Percentiles rank a stretch among this genome's conserved stretches.
phyloP scores from a whole-genome alignment of 2,113 vertebrate species.

The Oryzias curvinotus region DNA sequence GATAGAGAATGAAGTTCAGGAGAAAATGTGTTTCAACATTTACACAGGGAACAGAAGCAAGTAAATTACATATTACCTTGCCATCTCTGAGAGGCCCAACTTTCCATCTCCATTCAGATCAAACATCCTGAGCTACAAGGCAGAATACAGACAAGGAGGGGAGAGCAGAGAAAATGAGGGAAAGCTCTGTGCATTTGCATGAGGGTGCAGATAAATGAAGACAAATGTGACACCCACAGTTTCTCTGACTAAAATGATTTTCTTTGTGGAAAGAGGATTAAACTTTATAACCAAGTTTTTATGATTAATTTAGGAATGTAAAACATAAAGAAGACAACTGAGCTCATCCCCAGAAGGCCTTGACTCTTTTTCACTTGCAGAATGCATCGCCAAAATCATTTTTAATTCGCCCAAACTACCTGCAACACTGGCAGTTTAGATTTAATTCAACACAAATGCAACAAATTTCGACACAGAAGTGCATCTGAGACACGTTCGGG shows the following conservation, averaged over 20 bases:
- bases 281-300: too few relatives aligned
- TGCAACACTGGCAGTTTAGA: too few relatives aligned
- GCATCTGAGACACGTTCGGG: too few relatives aligned
- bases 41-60: constrained; percentile 20
- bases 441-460: too few relatives aligned
- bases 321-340: too few relatives aligned
- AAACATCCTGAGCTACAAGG: constrained; percentile 90
- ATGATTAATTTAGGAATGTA: too few relatives aligned
- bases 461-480: too few relatives aligned
- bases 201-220: constrained; percentile 14
- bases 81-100: constrained; percentile 88
- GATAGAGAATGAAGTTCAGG: constrained; percentile 11
- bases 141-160: constrained; percentile 18
- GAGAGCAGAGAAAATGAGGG: constrained; percentile 11
- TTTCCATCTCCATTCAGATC: constrained; percentile 97
- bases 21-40: constrained; percentile 25
- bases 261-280: too few relatives aligned
- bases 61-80: constrained; percentile 76
- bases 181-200: constrained; percentile 1
- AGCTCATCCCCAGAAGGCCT: too few relatives aligned
- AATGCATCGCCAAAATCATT: too few relatives aligned
- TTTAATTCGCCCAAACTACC: too few relatives aligned
- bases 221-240: background rate
- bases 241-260: background rate
- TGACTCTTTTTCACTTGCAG: too few relatives aligned